Conservation (phyloP, 2,888 invertebrate genomes). For the Buathra laborator region DNA sequence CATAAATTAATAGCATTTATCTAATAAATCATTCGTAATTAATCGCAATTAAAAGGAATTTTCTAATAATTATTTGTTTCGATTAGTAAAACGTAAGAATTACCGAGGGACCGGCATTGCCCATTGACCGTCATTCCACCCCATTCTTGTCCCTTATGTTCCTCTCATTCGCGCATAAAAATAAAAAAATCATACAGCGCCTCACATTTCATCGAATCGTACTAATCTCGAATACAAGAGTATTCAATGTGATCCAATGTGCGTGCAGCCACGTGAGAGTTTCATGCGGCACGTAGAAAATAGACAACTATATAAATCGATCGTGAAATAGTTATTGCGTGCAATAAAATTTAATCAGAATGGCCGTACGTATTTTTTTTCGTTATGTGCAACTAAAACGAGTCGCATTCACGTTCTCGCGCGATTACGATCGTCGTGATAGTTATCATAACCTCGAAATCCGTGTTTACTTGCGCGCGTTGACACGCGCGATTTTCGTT, state of each 20-base stretch:
- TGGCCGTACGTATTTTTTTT: conserved; percentile 58
- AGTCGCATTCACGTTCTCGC: not conserved
- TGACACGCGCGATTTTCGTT: not conserved
- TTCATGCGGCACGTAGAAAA: conserved; percentile 47
- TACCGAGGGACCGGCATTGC: too few relatives aligned
- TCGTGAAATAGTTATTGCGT: conserved; percentile 39
- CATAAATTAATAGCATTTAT: too few relatives aligned
- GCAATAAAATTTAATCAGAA: conserved; percentile 41
- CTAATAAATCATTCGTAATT: too few relatives aligned
- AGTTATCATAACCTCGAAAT: conserved; percentile 30
- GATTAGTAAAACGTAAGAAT: too few relatives aligned
- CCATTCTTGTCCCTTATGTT: too few relatives aligned
- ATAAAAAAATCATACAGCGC: too few relatives aligned
- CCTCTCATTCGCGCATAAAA: too few relatives aligned
- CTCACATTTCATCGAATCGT: too few relatives aligned
- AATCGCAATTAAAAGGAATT: too few relatives aligned
- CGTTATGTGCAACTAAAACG: not conserved
- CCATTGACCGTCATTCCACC: too few relatives aligned
- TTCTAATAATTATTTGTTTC: too few relatives aligned
- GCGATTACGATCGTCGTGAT: not conserved
- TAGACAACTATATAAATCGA: conserved; percentile 36
- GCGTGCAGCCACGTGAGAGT: conserved; percentile 54
- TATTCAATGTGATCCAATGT: not conserved
- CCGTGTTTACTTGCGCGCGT: conserved; percentile 20
- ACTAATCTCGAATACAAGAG: not conserved